Conservation (phyloP, 35 echinoderm and acorn worm genomes). For the Stichopus chloronotus region DNA sequence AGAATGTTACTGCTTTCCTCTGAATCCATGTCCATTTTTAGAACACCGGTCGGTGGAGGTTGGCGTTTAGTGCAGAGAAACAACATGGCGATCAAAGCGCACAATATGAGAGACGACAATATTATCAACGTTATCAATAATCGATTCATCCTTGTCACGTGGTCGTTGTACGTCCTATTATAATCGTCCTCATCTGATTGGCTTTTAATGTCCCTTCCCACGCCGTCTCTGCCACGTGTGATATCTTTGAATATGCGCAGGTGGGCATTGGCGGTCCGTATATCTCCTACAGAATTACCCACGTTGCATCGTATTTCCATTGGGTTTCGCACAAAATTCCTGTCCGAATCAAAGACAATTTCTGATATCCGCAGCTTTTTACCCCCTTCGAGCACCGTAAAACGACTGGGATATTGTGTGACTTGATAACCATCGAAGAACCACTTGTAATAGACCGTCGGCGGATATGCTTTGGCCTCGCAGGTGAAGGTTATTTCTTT, state of each 20-base stretch:
- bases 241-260: neutral
- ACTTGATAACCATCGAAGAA: slow-evolving; percentile 47
- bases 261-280: slow-evolving; percentile 29
- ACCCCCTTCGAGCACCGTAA: neutral
- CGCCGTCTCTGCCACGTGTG: neutral
- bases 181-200: neutral
- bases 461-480: neutral
- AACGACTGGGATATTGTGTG: neutral
- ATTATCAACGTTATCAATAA: slow-evolving; percentile 25
- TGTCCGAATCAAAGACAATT: neutral
- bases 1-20: neutral
- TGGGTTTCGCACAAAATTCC: slow-evolving; percentile 30
- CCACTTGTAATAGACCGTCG: slow-evolving; percentile 19
- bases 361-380: neutral
- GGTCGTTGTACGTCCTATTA: neutral
- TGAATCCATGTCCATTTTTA: neutral
- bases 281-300: slow-evolving; percentile 2
- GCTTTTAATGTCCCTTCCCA: neutral
- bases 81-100: slow-evolving; percentile 5
- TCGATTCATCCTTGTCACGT: neutral
- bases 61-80: neutral
- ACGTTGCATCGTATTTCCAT: slow-evolving; percentile 40
- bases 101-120: slow-evolving; percentile 14
- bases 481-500: slow-evolving; percentile 44
- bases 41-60: neutral